Conservation (phyloP, 2,113 vertebrate genomes). For the Holacanthus passer region DNA sequence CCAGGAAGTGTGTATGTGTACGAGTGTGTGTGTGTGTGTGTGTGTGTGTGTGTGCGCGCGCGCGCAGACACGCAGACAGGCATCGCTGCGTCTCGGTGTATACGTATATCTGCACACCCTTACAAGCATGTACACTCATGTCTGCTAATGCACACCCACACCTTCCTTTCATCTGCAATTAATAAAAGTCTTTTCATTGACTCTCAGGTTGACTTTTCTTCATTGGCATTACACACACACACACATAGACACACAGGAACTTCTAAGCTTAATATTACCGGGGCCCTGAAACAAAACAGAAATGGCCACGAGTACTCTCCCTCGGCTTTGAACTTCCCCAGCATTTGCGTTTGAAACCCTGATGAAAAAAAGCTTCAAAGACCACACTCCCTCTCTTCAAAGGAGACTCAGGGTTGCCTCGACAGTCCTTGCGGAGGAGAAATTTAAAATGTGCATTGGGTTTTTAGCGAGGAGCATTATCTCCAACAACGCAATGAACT, state of each 20-base stretch:
- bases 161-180: conserved; percentile 64
- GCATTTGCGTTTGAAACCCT: conserved; percentile 81
- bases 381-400: conserved; percentile 80
- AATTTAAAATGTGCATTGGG: conserved; percentile 76
- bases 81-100: neutral
- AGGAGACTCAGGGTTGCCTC: conserved; percentile 78
- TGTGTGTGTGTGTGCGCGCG: neutral
- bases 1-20: neutral
- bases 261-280: conserved; percentile 64
- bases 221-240: conserved; percentile 42
- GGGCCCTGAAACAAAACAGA: conserved; percentile 75
- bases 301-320: conserved; percentile 78
- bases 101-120: conserved; percentile 5
- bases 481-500: conserved; percentile 76
- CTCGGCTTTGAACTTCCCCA: conserved; percentile 81
- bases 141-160: conserved; percentile 20
- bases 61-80: conserved; percentile 4
- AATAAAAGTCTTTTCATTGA: conserved; percentile 67
- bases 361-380: conserved; percentile 85
- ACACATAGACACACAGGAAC: conserved; percentile 3
- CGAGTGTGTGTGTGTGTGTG: conserved; percentile 13
- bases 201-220: conserved; percentile 51
- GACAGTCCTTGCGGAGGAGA: conserved; percentile 70
- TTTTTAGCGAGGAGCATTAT: conserved; percentile 79
- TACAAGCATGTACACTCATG: neutral